Evolutionary conservation across 2,888 invertebrate genomes (phyloP).

Genomic region (Heliconius hortense): DNA sequence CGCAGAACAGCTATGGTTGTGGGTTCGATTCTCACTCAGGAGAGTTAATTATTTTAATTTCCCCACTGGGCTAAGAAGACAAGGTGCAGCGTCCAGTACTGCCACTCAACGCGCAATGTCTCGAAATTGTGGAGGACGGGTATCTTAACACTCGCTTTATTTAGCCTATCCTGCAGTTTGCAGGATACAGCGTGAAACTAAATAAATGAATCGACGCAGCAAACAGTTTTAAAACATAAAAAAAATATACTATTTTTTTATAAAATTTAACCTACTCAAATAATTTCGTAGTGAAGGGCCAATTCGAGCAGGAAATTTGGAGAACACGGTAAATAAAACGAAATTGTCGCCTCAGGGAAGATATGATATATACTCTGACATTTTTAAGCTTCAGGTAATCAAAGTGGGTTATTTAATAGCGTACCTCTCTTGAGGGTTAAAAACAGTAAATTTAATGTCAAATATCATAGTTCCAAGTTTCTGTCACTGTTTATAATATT

Average conservation of each 20-base stretch:
- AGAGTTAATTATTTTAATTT: background rate
- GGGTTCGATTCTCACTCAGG: background rate
- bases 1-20: background rate
- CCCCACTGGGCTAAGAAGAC: background rate
- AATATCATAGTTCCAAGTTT: background rate
- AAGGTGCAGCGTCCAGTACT: too few relatives aligned
- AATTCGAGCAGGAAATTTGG: slow-evolving; percentile 18
- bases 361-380: slow-evolving; percentile 36
- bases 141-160: too few relatives aligned
- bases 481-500: background rate
- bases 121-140: too few relatives aligned
- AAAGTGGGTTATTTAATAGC: slow-evolving; percentile 13
- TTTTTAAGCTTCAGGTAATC: slow-evolving; percentile 36
- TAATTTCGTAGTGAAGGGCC: background rate
- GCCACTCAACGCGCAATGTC: too few relatives aligned
- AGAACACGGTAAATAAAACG: slow-evolving; percentile 35
- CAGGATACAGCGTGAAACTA: background rate
- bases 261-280: background rate
- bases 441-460: background rate
- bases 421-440: slow-evolving; percentile 7
- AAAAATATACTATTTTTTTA: background rate
- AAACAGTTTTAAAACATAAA: too few relatives aligned
- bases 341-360: slow-evolving; percentile 37
- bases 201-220: background rate
- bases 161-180: background rate